These are phyloP conservation scores for Vultur gryphus DNA, from an alignment of 2,797 vertebrate species.

Conservation along the genomic window DNA sequence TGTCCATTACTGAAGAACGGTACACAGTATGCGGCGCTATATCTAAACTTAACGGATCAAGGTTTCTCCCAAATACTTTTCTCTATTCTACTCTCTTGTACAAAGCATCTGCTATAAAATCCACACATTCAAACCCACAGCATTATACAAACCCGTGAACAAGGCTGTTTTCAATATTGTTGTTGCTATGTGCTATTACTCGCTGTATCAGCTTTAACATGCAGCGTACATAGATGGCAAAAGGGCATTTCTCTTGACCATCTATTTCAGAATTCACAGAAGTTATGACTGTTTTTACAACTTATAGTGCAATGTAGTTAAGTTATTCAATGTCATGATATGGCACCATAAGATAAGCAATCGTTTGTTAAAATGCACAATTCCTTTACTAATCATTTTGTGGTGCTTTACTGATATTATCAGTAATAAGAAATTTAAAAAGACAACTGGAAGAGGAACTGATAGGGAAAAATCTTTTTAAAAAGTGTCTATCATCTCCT, in stretches of 20 bases:
- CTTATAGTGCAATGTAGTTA: conserved; percentile 11
- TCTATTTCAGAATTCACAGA: conserved; percentile 32
- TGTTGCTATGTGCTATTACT: conserved; percentile 7
- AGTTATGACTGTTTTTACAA: neutral
- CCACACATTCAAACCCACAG: conserved; percentile 31
- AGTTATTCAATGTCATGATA: conserved; percentile 5
- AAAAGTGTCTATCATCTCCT: neutral
- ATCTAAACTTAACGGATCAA: neutral
- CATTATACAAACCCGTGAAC: conserved; percentile 1
- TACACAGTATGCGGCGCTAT: neutral
- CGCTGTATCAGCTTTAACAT: conserved; percentile 9
- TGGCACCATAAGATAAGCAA: conserved; percentile 47
- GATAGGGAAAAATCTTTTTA: neutral
- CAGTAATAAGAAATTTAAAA: conserved; percentile 11
- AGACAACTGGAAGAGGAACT: neutral
- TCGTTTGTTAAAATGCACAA: neutral
- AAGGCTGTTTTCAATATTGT: neutral
- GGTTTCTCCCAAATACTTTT: neutral
- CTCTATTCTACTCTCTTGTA: conserved; percentile 29
- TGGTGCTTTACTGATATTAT: conserved; percentile 24
- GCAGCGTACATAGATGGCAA: neutral
- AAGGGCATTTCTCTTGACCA: conserved; percentile 43
- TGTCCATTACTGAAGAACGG: neutral
- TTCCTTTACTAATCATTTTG: neutral
- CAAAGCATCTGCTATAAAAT: conserved; percentile 40